These are phyloP conservation scores for Triplophysa siluroides DNA, from an alignment of 2,113 vertebrate species.

Conservation along the genomic window DNA sequence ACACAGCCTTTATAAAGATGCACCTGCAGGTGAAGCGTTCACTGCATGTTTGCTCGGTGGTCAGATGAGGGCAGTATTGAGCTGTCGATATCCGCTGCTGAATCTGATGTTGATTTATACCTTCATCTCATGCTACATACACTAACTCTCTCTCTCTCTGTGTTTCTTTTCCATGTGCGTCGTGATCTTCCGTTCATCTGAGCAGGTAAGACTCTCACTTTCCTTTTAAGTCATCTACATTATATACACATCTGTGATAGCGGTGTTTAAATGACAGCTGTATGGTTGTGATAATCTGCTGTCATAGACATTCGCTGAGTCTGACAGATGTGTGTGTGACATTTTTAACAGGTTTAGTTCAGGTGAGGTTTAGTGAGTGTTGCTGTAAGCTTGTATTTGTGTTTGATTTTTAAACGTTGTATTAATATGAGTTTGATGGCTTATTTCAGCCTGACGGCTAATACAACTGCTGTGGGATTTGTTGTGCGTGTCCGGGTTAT, in stretches of 20 bases:
- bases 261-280: background rate
- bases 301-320: background rate
- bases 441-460: background rate
- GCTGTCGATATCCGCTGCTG: background rate
- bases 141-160: conserved; percentile 16
- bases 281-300: too few species aligned
- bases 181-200: background rate
- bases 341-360: too few species aligned
- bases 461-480: background rate
- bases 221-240: background rate
- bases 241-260: background rate
- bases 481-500: too few species aligned
- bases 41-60: background rate
- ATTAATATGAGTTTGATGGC: background rate
- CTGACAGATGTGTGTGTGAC: background rate
- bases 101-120: background rate
- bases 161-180: conserved; percentile 10
- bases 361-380: conserved; percentile 3
- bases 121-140: background rate
- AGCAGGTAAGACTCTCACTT: conserved; percentile 12
- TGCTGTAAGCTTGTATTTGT: background rate
- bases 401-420: too few species aligned
- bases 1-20: too few species aligned
- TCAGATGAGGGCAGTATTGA: conserved; percentile 20
- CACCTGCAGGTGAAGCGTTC: too few species aligned